Evolutionary conservation across 2,113 vertebrate genomes (phyloP).

Genomic region (Pachycephala philippinensis): DNA sequence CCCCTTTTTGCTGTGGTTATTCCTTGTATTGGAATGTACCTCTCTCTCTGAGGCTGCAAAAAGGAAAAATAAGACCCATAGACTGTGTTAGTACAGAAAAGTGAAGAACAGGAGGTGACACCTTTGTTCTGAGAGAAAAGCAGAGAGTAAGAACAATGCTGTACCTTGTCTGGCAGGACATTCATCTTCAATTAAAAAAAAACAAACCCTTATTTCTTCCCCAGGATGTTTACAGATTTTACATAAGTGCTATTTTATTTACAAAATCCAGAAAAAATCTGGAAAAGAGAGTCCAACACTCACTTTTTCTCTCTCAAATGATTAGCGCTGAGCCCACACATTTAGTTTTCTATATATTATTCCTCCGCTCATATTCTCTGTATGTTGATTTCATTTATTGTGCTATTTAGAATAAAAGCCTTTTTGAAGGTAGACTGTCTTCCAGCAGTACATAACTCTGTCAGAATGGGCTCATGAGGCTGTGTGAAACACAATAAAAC

Average conservation of each 20-base stretch:
- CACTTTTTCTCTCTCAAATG: neutral
- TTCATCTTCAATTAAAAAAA: neutral
- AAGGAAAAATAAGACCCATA: neutral
- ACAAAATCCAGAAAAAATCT: neutral
- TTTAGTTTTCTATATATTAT: neutral
- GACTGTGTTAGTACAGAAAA: neutral
- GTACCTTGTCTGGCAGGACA: neutral
- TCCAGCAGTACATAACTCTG: neutral
- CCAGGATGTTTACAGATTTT: neutral
- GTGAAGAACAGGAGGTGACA: neutral
- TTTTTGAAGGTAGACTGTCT: neutral
- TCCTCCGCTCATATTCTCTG: neutral
- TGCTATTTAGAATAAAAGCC: neutral
- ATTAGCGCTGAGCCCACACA: neutral
- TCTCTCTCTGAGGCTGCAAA: neutral
- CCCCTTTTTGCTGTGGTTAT: neutral
- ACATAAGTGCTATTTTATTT: neutral
- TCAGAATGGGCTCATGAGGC: neutral
- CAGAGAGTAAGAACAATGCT: neutral
- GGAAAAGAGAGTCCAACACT: neutral
- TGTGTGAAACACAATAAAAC: conserved; percentile 7
- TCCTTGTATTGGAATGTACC: conserved; percentile 15
- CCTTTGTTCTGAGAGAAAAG: neutral
- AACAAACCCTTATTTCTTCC: neutral
- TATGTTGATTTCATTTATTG: conserved; percentile 6